Percentiles rank a stretch among this genome's conserved stretches.
phyloP scores from a whole-genome alignment of 2,888 invertebrate genomes.

The Cephonodes hylas region DNA sequence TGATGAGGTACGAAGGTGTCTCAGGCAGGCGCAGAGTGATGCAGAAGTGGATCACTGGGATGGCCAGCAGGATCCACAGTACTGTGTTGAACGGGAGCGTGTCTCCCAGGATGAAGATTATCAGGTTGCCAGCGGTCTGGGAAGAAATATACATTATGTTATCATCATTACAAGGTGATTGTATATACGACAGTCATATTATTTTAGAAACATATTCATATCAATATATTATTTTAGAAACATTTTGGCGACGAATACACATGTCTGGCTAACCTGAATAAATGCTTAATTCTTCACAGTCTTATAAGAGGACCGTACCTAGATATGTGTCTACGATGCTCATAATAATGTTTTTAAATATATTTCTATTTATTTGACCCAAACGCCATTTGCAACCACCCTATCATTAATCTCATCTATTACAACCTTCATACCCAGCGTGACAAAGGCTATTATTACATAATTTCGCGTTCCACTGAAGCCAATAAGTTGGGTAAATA shows the following conservation, averaged over 20 bases:
- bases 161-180: neutral
- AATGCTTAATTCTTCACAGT: too few relatives aligned
- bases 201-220: too few relatives aligned
- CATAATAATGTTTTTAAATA: too few relatives aligned
- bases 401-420: too few relatives aligned
- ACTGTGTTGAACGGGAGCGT: constrained; percentile 59
- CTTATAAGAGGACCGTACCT: too few relatives aligned
- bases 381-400: too few relatives aligned
- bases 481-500: neutral
- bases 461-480: neutral
- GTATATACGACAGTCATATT: too few relatives aligned
- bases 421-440: too few relatives aligned
- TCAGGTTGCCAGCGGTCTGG: constrained; percentile 67
- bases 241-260: too few relatives aligned
- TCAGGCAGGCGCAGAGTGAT: constrained; percentile 63
- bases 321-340: too few relatives aligned
- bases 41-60: constrained; percentile 68
- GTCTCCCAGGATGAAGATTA: constrained; percentile 69
- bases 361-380: too few relatives aligned
- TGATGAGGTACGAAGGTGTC: constrained; percentile 68
- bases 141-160: constrained; percentile 14
- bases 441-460: neutral
- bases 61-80: constrained; percentile 68
- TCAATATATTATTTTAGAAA: neutral
- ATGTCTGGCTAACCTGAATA: too few relatives aligned